Evolutionary conservation across 2,113 vertebrate genomes (phyloP), one percentile per base, ranked within the genome.

Genomic region (Alethe castanea): DNA sequence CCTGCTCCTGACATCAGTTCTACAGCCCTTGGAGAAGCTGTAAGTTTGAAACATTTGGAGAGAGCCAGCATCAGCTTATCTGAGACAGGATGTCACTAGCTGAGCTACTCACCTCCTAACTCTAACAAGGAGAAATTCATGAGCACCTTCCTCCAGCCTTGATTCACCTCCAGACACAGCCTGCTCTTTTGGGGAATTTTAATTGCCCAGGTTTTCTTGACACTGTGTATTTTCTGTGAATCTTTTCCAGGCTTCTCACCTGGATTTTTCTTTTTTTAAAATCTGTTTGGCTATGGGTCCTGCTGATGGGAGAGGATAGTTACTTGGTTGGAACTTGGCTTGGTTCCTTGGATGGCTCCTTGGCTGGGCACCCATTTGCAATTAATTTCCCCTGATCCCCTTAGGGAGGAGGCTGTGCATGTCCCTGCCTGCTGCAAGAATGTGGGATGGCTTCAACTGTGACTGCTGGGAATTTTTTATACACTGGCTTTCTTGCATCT

Each of bases 401-500:
- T 88, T 48, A 92, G 95, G 95, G 71, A 95, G 52, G 56, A 94
- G 88, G 67, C 76, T 3, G 3, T 86, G 67, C 95, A 90, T 0
- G 92, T 93, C 79, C 31, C 64, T 95, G 76, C 96, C 91, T 97
- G 95, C 86, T 94, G 88, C 66, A 95, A 92, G 95, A 96, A 97
- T 94, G 92, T 86, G 80, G 82, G 80, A 90, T 78, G 80, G 56
- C 80, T 96, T 67, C 71, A 93, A 13, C 42, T 47, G 57, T 0
- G 6, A 81, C 74, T 2, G 3, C 56, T 12, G 2, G 72, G 57
- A 74, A 81, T 66, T 88, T 91, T 73, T 80, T 45, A 57, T 47
- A 45, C 8, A 0, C n/a, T 36, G 47, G 25, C 47, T 90, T 94
- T 77, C 42, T 66, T 33, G 35, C 5, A 1, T 72, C 67, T 93